Conservation (phyloP, 2,113 vertebrate species). For the Epinephelus lanceolatus region DNA sequence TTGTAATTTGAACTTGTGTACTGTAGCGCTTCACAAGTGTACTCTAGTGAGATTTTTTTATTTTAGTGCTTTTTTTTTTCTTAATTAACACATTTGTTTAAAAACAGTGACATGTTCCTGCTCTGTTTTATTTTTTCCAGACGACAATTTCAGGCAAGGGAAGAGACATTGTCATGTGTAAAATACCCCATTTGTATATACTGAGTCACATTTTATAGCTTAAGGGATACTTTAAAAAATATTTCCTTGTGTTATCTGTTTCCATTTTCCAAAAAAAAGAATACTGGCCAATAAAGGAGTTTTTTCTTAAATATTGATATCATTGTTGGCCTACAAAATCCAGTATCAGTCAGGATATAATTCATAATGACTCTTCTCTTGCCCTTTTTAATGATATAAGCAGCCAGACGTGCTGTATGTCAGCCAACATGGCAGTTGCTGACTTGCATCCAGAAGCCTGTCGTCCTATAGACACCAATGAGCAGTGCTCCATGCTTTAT, state of each 20-base stretch:
- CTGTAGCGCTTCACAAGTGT: too few species aligned
- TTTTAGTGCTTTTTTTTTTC: too few species aligned
- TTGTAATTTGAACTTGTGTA: too few species aligned
- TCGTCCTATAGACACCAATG: background rate
- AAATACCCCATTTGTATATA: background rate
- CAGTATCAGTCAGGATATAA: background rate
- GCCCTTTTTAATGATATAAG: background rate
- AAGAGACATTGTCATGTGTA: too few species aligned
- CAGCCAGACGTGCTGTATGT: background rate
- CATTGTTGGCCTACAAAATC: too few species aligned
- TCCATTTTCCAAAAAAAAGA: background rate
- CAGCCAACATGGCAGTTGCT: background rate
- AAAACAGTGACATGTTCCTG: background rate
- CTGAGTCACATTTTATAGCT: too few species aligned
- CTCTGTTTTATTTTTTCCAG: background rate
- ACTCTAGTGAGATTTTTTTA: too few species aligned
- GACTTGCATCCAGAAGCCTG: background rate
- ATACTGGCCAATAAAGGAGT: background rate
- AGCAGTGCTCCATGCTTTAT: background rate
- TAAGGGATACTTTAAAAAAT: too few species aligned
- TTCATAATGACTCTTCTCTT: background rate
- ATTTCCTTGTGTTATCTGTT: too few species aligned
- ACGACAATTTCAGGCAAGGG: too few species aligned
- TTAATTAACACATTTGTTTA: too few species aligned
- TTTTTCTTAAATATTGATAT: background rate